Base-by-base conservation (phyloP, 2,888 invertebrate species). In the Limenitis camilla region DNA sequence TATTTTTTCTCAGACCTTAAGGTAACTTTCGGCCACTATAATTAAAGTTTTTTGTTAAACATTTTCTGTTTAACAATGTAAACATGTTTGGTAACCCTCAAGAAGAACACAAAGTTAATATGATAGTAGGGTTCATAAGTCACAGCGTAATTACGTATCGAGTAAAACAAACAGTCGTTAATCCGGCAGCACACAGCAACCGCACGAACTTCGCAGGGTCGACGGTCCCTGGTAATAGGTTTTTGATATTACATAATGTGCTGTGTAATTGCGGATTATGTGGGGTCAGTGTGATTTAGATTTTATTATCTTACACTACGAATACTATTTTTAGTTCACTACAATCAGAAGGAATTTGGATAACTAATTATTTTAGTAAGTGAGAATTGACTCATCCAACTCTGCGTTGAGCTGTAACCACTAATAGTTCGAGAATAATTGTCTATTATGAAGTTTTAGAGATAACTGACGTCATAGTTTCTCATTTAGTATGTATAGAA, bases 101-200 rank as follows among this genome's bases (percentile, higher is more conserved):
- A 58, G 50, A 58, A 49, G 49, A 53, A 51, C 51, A 51, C 40
- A 53, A 56, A 58, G 49, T 53, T 60, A 39, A 49, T 55, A 53
- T 50, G 44, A 52, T 38, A 55, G 54, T 48, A 27, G 50, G 57
- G 60, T 52, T 57, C 58, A 60, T 60, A 62, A 61, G 61, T 62
- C 60, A 58, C 55, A 28, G 52, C 39, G 55, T 59, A 58, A 62
- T 62, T 61, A 61, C 56, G 56, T 60, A 58, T 58, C 59, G 58
- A 50, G 44, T 59, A 56, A 55, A 61, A 59, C 57, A 62, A 62
- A 64, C 59, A 61, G 58, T 57, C 59, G 58, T 63, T 63, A 64
- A 62, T 64, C 60, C 62, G 40, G 49, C 29, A 58, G 56, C 61
- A 61, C 61, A 60, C 54, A 50, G 59, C 48, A 56, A 58, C 58